phyloP scores from a whole-genome alignment of 2,797 vertebrate genomes.

The Eidolon dupreanum region DNA sequence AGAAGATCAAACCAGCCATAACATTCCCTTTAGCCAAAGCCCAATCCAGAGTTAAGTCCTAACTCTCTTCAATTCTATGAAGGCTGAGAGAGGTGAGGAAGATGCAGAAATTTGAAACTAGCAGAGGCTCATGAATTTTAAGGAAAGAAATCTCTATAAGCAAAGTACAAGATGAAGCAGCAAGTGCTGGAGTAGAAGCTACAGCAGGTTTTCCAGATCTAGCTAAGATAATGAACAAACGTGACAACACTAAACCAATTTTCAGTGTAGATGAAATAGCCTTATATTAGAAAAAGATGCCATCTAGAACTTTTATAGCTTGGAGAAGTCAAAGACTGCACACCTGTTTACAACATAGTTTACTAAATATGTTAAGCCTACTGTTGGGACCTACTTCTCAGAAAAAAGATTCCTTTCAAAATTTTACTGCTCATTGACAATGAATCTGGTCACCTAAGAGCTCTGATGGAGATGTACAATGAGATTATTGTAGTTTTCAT shows the following conservation, averaged over 20 bases:
- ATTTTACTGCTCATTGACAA: background rate
- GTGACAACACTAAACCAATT: background rate
- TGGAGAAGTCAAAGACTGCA: background rate
- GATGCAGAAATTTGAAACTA: background rate
- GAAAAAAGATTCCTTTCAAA: background rate
- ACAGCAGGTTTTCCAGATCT: background rate
- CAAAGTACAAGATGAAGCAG: background rate
- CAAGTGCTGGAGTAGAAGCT: background rate
- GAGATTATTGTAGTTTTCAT: background rate
- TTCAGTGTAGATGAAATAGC: background rate
- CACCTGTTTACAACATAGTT: background rate
- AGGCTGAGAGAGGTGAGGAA: background rate
- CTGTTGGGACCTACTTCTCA: background rate
- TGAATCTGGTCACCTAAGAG: background rate
- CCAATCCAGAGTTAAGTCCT: background rate
- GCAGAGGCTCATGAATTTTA: background rate
- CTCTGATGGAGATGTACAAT: background rate
- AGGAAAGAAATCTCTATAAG: background rate
- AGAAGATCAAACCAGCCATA: too few species aligned
- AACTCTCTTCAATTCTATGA: background rate
- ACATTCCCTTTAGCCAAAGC: background rate
- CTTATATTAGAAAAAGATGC: background rate
- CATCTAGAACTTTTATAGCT: background rate
- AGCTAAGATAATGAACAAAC: background rate
- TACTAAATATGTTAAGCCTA: background rate